A percentile compares a stretch with the other conserved stretches of the same genome.
Evolutionary conservation across 2,888 invertebrate genomes (phyloP).

Genomic region (Eristalinus aeneus): DNA sequence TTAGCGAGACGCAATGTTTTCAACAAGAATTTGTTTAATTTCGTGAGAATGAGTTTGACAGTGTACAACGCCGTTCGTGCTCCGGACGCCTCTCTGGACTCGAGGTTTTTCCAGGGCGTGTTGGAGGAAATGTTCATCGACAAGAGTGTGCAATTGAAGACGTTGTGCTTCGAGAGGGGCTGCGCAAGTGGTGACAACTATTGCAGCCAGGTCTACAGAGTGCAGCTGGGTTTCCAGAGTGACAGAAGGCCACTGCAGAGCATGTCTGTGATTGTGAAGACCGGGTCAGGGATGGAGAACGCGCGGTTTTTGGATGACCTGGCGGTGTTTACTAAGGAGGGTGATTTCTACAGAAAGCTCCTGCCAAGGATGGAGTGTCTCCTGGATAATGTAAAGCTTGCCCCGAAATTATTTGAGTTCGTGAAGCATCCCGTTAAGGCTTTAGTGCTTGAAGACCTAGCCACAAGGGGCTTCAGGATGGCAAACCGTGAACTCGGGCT

Average conservation of each 20-base stretch:
- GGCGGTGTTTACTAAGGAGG: constrained; percentile 78
- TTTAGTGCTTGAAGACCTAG: constrained; percentile 78
- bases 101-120: constrained; percentile 68
- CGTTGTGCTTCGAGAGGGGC: constrained; percentile 65
- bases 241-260: constrained; percentile 4
- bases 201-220: constrained; percentile 73
- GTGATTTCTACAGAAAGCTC: constrained; percentile 76
- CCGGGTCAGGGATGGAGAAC: constrained; percentile 59
- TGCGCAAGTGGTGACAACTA: constrained; percentile 72
- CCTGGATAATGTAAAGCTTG: constrained; percentile 71
- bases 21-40: background rate
- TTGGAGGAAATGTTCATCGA: constrained; percentile 66
- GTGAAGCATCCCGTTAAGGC: constrained; percentile 53
- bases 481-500: constrained; percentile 81
- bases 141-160: constrained; percentile 36
- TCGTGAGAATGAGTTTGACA: constrained; percentile 51
- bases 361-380: constrained; percentile 77
- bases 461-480: constrained; percentile 81
- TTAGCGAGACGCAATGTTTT: background rate
- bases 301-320: constrained; percentile 76
- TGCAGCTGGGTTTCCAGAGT: constrained; percentile 45
- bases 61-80: constrained; percentile 53
- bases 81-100: constrained; percentile 48
- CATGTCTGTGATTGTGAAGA: constrained; percentile 72
- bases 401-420: constrained; percentile 64